Evolutionary conservation across 2,888 invertebrate genomes (phyloP).

Genomic region (Glaucopsyche alexis): DNA sequence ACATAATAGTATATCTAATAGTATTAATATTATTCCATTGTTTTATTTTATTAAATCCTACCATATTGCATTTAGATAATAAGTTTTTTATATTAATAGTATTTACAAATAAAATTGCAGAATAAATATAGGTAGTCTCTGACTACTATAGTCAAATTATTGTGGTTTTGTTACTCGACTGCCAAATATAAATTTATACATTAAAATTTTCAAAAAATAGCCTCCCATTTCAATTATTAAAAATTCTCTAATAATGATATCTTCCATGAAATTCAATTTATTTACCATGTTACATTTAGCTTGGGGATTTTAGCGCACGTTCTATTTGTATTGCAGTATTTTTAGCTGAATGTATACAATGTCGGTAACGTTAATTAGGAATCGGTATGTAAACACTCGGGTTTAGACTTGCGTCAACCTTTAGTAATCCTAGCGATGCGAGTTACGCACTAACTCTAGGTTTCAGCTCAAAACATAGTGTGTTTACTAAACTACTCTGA

Average conservation of each 20-base stretch:
- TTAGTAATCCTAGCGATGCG: slow-evolving; percentile 36
- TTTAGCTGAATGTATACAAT: slow-evolving; percentile 29
- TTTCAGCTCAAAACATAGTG: slow-evolving; percentile 57
- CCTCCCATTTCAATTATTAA: background rate
- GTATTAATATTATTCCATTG: no score
- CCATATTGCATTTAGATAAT: no score
- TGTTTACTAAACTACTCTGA: slow-evolving; percentile 71
- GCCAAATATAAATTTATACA: no score
- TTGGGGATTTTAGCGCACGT: slow-evolving; percentile 2
- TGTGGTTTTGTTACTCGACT: background rate
- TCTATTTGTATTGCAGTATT: slow-evolving; percentile 22
- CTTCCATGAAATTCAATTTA: background rate
- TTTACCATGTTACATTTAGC: background rate
- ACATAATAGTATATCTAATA: no score
- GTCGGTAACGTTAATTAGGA: slow-evolving; percentile 31
- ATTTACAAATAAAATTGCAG: no score
- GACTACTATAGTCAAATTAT: no score
- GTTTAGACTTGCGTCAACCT: slow-evolving; percentile 30
- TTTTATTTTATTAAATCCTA: no score
- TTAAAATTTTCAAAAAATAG: background rate
- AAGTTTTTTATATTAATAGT: no score
- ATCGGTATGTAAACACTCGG: slow-evolving; percentile 24
- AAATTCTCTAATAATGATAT: slow-evolving; percentile 2
- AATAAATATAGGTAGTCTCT: no score
- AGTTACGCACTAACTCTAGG: slow-evolving; percentile 48